phyloP scores from a whole-genome alignment of 2,888 invertebrate species.

The Stramonita haemastoma region DNA sequence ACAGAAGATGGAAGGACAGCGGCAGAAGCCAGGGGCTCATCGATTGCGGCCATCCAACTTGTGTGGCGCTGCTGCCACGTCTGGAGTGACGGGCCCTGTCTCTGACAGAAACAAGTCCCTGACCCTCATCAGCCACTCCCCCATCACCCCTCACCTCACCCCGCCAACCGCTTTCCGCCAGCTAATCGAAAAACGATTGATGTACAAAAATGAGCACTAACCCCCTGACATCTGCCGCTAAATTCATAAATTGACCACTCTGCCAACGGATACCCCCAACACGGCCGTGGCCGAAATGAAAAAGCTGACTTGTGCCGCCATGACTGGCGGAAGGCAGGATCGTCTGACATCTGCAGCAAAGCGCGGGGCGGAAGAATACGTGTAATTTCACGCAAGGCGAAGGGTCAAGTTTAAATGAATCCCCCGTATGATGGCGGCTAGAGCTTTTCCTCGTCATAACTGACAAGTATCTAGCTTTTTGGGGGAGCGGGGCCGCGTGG shows the following conservation, averaged over 20 bases:
- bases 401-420: conserved; percentile 45
- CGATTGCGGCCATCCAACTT: neutral
- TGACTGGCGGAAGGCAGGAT: conserved; percentile 31
- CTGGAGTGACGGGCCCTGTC: neutral
- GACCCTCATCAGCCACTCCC: conserved; percentile 26
- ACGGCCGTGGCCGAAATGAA: conserved; percentile 32
- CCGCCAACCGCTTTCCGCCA: conserved; percentile 2
- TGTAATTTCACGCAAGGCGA: conserved; percentile 46
- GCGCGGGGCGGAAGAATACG: conserved; percentile 41
- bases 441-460: conserved; percentile 40
- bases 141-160: neutral
- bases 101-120: neutral
- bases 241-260: conserved; percentile 42
- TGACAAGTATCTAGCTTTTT: conserved; percentile 39
- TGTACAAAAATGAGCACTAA: conserved; percentile 43
- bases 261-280: conserved; percentile 41
- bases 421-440: conserved; percentile 24
- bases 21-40: neutral
- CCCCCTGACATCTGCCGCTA: conserved; percentile 38
- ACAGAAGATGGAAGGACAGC: neutral
- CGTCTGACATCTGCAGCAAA: conserved; percentile 27
- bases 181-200: conserved; percentile 41
- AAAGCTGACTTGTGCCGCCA: conserved; percentile 22
- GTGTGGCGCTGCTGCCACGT: neutral
- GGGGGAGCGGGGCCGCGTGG: neutral